Conservation (phyloP, 2,113 vertebrate genomes). For the Numida meleagris region DNA sequence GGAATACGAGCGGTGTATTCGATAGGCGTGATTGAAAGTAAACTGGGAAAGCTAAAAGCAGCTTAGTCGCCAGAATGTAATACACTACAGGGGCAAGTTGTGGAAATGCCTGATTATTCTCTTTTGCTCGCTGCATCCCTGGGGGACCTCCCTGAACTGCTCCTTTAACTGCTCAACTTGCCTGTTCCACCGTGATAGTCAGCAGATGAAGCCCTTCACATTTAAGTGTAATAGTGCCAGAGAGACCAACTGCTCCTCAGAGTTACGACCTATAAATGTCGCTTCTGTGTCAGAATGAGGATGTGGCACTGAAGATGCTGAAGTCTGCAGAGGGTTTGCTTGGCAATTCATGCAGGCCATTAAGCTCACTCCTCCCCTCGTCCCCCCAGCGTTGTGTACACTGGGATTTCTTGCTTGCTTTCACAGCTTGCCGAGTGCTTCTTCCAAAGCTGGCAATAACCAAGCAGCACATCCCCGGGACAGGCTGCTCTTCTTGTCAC, state of each 20-base stretch:
- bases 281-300: slow-evolving; percentile 68
- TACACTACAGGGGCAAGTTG: slow-evolving; percentile 53
- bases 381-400: slow-evolving; percentile 14
- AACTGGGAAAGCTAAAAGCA: slow-evolving; percentile 62
- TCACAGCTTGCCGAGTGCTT: slow-evolving; percentile 36
- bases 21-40: slow-evolving; percentile 45
- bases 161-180: slow-evolving; percentile 78
- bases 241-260: slow-evolving; percentile 76
- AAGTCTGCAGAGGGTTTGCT: slow-evolving; percentile 84
- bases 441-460: not conserved
- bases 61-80: slow-evolving; percentile 65
- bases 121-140: slow-evolving; percentile 68
- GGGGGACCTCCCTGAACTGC: slow-evolving; percentile 67
- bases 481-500: not conserved
- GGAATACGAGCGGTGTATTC: not conserved
- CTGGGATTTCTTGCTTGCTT: slow-evolving; percentile 66
- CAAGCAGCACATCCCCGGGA: slow-evolving; percentile 25
- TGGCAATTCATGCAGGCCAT: slow-evolving; percentile 82
- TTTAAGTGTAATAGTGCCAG: slow-evolving; percentile 78
- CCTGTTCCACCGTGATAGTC: slow-evolving; percentile 77
- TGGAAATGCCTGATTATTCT: slow-evolving; percentile 74
- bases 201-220: slow-evolving; percentile 79
- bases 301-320: slow-evolving; percentile 68
- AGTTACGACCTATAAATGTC: slow-evolving; percentile 79
- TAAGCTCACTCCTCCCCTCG: slow-evolving; percentile 84